Evolutionary conservation across 2,797 vertebrate species (phyloP).

Genomic region (Novumbra hubbsi): DNA sequence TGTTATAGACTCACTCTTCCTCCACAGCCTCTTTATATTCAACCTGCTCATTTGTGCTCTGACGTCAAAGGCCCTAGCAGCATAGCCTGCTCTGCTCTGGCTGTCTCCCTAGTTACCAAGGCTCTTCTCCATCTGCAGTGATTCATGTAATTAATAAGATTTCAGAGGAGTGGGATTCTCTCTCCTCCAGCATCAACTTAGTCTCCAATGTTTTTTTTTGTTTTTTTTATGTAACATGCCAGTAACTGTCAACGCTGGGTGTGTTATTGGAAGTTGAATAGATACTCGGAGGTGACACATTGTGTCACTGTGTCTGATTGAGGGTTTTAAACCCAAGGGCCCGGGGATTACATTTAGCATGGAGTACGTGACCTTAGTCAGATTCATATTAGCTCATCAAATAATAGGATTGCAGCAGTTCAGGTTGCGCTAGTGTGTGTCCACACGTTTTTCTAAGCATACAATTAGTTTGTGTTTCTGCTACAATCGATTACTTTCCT

Average conservation of each 20-base stretch:
- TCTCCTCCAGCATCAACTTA: constrained; percentile 5
- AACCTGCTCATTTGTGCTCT: constrained; percentile 19
- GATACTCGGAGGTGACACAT: not conserved
- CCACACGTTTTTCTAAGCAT: not conserved
- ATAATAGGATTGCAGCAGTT: not conserved
- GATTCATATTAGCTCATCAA: not conserved
- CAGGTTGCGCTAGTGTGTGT: not conserved
- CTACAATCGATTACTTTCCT: not conserved
- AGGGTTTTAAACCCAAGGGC: not conserved
- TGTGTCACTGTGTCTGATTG: not conserved
- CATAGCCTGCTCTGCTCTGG: not conserved
- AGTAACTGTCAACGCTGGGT: not conserved
- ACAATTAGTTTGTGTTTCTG: not conserved
- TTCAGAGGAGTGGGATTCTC: constrained; percentile 4
- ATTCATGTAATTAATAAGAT: constrained; percentile 14
- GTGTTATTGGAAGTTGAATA: not conserved
- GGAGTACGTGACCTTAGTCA: not conserved
- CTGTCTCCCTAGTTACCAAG: constrained; percentile 7
- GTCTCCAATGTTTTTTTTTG: not conserved
- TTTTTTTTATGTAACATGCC: not conserved
- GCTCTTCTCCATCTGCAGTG: constrained; percentile 13
- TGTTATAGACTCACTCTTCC: not conserved
- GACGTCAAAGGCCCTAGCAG: constrained; percentile 15
- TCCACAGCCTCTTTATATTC: constrained; percentile 9
- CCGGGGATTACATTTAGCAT: not conserved